phyloP scores from a whole-genome alignment of 2,888 invertebrate genomes.

The Halictus quadricinctus region DNA sequence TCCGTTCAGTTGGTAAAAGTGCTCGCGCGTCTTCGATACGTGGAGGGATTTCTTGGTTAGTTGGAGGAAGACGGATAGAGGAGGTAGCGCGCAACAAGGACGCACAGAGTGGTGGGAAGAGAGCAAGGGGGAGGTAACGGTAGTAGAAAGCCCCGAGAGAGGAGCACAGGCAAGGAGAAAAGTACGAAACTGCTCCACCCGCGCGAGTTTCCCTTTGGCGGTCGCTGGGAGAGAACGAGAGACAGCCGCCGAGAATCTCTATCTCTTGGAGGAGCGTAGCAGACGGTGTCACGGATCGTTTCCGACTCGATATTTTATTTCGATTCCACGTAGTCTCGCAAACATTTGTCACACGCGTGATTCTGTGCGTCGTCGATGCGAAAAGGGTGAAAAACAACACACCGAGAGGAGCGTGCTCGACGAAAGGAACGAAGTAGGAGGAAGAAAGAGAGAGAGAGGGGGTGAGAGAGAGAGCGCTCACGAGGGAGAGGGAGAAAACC shows the following conservation, averaged over 20 bases:
- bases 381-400: slow-evolving; percentile 38
- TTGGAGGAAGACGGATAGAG: slow-evolving; percentile 41
- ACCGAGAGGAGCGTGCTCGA: slow-evolving; percentile 34
- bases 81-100: slow-evolving; percentile 45
- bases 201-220: slow-evolving; percentile 66
- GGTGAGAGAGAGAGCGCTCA: too few species aligned
- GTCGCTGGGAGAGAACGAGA: slow-evolving; percentile 51
- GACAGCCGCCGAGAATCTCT: slow-evolving; percentile 17
- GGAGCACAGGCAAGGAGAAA: slow-evolving; percentile 66
- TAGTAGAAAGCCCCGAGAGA: slow-evolving; percentile 61
- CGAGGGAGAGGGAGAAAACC: background rate
- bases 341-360: slow-evolving; percentile 20
- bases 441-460: background rate
- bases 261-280: slow-evolving; percentile 33
- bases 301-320: slow-evolving; percentile 6
- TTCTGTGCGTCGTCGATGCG: slow-evolving; percentile 26
- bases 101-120: slow-evolving; percentile 28
- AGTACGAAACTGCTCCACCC: slow-evolving; percentile 68
- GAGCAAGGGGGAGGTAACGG: slow-evolving; percentile 38
- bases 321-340: background rate
- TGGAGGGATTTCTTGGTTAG: slow-evolving; percentile 63
- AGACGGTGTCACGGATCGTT: slow-evolving; percentile 27
- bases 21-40: slow-evolving; percentile 67
- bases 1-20: slow-evolving; percentile 69
- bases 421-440: slow-evolving; percentile 28